Evolutionary conservation across 2,888 invertebrate species (phyloP).

Genomic region (Coecobrya sp.): DNA sequence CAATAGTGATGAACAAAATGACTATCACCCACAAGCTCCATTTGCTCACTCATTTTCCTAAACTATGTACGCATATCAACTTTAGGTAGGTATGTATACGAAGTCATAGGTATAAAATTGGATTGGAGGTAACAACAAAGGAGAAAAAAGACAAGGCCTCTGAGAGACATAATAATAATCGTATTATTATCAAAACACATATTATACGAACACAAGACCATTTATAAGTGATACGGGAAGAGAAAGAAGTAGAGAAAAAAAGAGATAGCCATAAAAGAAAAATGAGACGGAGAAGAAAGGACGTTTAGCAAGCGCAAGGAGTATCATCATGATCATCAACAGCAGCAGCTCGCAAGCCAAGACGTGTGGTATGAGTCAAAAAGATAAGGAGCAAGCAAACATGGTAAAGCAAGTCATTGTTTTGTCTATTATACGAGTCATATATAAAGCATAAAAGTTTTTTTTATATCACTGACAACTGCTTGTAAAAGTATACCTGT

Average conservation of each 20-base stretch:
- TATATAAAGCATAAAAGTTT: slow-evolving; percentile 47
- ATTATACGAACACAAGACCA: slow-evolving; percentile 76
- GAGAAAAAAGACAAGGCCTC: slow-evolving; percentile 72
- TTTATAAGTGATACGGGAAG: slow-evolving; percentile 73
- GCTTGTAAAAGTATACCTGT: neutral
- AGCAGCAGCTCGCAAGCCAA: slow-evolving; percentile 72
- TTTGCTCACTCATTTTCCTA: slow-evolving; percentile 67
- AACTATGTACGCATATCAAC: neutral
- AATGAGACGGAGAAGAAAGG: slow-evolving; percentile 70
- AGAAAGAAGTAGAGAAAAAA: slow-evolving; percentile 58
- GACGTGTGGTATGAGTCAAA: slow-evolving; percentile 80
- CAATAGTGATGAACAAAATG: slow-evolving; percentile 67
- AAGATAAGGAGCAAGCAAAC: slow-evolving; percentile 77
- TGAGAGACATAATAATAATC: slow-evolving; percentile 73
- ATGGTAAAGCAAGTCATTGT: slow-evolving; percentile 72
- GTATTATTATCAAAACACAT: slow-evolving; percentile 73
- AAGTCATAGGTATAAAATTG: slow-evolving; percentile 21
- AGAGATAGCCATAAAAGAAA: slow-evolving; percentile 57
- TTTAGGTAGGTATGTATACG: neutral
- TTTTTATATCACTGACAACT: slow-evolving; percentile 57
- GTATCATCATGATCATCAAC: slow-evolving; percentile 70
- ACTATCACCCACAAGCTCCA: slow-evolving; percentile 79
- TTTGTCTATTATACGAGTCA: slow-evolving; percentile 56
- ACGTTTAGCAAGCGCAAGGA: slow-evolving; percentile 75
- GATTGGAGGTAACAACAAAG: slow-evolving; percentile 74